Percentiles rank a stretch among this genome's conserved stretches.
phyloP scores from a whole-genome alignment of 1,140 invertebrate genomes.

The Cyclina sinensis region DNA sequence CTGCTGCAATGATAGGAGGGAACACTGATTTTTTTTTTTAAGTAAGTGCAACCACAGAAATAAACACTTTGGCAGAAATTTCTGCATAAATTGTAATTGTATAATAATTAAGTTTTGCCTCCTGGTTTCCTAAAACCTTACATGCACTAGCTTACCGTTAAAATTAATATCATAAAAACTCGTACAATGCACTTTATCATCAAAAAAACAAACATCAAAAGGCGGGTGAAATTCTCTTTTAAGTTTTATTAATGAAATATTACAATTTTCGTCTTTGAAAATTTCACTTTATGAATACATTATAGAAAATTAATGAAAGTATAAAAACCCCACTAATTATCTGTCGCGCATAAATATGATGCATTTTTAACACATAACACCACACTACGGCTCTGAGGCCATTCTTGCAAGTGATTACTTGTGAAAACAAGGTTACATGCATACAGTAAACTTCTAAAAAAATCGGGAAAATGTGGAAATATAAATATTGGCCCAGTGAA shows the following conservation, averaged over 20 bases:
- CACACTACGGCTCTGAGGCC: neutral
- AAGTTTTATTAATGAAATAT: constrained; percentile 38
- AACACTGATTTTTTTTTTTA: too few relatives aligned
- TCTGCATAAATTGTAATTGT: too few relatives aligned
- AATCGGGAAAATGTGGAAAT: too few relatives aligned
- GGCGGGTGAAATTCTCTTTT: neutral
- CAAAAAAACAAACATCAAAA: constrained; percentile 39
- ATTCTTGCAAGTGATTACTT: too few relatives aligned
- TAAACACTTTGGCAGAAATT: too few relatives aligned
- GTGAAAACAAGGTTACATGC: too few relatives aligned
- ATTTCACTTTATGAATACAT: constrained; percentile 34
- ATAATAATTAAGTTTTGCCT: too few relatives aligned
- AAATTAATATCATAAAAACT: constrained; percentile 10
- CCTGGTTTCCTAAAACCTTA: neutral
- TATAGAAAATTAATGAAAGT: constrained; percentile 27
- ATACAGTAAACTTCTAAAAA: too few relatives aligned
- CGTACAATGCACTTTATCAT: constrained; percentile 34
- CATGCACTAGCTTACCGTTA: constrained; percentile 4
- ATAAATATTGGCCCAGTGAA: too few relatives aligned
- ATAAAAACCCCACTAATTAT: constrained; percentile 14
- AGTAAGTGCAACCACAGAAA: too few relatives aligned
- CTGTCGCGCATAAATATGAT: neutral
- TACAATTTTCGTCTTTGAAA: constrained; percentile 34
- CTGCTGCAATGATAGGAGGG: too few relatives aligned
- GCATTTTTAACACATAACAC: neutral